Conservation (phyloP, 2,888 invertebrate genomes). For the Strigamia transsilvanica region DNA sequence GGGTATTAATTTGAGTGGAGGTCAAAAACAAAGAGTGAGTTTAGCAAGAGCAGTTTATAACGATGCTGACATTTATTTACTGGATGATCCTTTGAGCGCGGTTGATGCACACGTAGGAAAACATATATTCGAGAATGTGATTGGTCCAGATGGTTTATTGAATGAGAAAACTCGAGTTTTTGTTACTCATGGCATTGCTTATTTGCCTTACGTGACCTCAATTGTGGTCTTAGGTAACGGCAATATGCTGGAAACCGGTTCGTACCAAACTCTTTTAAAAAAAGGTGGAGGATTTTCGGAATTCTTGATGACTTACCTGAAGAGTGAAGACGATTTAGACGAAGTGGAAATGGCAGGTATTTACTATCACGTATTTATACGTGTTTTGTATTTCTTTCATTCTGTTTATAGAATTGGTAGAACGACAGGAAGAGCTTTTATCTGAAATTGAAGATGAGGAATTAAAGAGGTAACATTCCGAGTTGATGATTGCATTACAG, state of each 20-base stretch:
- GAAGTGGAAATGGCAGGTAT: constrained; percentile 60
- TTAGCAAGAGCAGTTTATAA: constrained; percentile 65
- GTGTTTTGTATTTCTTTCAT: not conserved
- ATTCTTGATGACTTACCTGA: constrained; percentile 67
- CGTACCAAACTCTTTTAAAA: constrained; percentile 85
- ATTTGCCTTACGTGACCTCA: constrained; percentile 86
- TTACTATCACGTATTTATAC: not conserved
- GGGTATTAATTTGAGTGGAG: constrained; percentile 75
- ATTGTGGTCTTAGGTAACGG: constrained; percentile 91
- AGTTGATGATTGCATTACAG: not conserved
- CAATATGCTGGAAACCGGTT: constrained; percentile 85
- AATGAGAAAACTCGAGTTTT: constrained; percentile 78
- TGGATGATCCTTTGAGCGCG: constrained; percentile 70
- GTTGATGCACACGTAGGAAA: constrained; percentile 66
- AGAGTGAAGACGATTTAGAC: constrained; percentile 62
- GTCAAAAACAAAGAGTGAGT: constrained; percentile 66
- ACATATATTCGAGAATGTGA: constrained; percentile 68
- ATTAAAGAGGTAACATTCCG: constrained; percentile 32
- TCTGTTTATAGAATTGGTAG: constrained; percentile 9
- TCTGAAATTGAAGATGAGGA: constrained; percentile 49
- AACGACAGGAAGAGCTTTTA: constrained; percentile 48
- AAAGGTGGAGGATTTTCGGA: constrained; percentile 73
- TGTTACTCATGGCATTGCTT: constrained; percentile 95
- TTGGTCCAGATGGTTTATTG: constrained; percentile 66
- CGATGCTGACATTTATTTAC: constrained; percentile 65